phyloP scores from a whole-genome alignment of 2,888 invertebrate species.

The Pilophorus perplexus region DNA sequence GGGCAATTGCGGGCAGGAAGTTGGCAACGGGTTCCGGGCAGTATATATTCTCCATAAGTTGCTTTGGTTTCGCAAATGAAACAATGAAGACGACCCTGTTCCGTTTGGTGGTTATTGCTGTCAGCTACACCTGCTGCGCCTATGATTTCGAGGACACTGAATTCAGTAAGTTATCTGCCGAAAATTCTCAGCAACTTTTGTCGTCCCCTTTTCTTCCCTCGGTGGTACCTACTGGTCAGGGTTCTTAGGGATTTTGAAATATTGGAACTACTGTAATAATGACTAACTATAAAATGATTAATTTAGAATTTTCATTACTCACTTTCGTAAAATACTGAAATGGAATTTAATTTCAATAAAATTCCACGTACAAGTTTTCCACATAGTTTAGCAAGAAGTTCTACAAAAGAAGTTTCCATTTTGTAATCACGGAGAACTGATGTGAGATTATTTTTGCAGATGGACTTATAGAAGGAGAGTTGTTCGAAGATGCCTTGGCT shows the following conservation, averaged over 20 bases:
- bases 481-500: not conserved
- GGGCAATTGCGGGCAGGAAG: constrained; percentile 25
- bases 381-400: too few species aligned
- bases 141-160: constrained; percentile 24
- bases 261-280: too few species aligned
- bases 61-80: constrained; percentile 7
- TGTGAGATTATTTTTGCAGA: too few species aligned
- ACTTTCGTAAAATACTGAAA: too few species aligned
- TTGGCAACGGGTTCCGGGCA: not conserved
- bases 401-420: too few species aligned
- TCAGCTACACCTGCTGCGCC: constrained; percentile 18
- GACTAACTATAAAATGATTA: too few species aligned
- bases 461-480: constrained; percentile 13
- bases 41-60: constrained; percentile 13
- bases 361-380: too few species aligned
- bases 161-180: constrained; percentile 21
- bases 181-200: not conserved
- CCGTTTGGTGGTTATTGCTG: constrained; percentile 8
- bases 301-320: too few species aligned
- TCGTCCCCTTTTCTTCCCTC: not conserved
- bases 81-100: constrained; percentile 28
- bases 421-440: too few species aligned
- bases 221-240: too few species aligned
- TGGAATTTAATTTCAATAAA: too few species aligned
- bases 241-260: too few species aligned